Percentiles rank a stretch among this genome's conserved stretches.
phyloP scores from a whole-genome alignment of 2,888 invertebrate genomes.

The Gisinianus flammeolus region DNA sequence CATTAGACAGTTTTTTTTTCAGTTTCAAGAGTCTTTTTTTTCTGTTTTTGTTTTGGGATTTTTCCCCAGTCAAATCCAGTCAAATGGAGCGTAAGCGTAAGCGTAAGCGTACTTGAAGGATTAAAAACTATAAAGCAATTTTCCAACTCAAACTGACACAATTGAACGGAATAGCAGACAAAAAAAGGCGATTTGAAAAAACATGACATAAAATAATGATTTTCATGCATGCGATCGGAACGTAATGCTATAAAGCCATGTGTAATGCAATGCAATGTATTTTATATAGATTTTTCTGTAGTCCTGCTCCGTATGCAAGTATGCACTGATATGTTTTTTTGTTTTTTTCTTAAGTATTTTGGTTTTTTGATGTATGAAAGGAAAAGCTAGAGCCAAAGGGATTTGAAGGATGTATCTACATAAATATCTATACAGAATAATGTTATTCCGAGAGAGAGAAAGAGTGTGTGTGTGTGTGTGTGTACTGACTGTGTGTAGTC shows the following conservation, averaged over 20 bases:
- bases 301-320: too few species aligned
- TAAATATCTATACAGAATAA: not conserved
- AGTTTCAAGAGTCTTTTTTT: too few species aligned
- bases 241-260: conserved; percentile 1
- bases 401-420: not conserved
- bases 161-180: conserved; percentile 8
- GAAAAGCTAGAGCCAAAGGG: conserved; percentile 3
- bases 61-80: too few species aligned
- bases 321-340: not conserved
- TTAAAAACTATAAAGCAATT: conserved; percentile 27
- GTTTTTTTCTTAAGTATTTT: not conserved
- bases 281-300: not conserved
- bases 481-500: not conserved
- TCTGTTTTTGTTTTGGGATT: too few species aligned
- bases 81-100: too few species aligned
- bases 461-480: not conserved
- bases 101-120: conserved; percentile 18
- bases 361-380: not conserved
- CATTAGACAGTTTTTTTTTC: conserved; percentile 1
- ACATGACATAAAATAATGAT: conserved; percentile 54
- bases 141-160: conserved; percentile 24
- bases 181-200: conserved; percentile 31
- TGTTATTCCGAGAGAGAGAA: not conserved
- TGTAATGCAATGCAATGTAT: not conserved
- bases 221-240: conserved; percentile 57